Base-by-base conservation (phyloP, 2,888 invertebrate genomes). In the Spisula subtruncata region DNA sequence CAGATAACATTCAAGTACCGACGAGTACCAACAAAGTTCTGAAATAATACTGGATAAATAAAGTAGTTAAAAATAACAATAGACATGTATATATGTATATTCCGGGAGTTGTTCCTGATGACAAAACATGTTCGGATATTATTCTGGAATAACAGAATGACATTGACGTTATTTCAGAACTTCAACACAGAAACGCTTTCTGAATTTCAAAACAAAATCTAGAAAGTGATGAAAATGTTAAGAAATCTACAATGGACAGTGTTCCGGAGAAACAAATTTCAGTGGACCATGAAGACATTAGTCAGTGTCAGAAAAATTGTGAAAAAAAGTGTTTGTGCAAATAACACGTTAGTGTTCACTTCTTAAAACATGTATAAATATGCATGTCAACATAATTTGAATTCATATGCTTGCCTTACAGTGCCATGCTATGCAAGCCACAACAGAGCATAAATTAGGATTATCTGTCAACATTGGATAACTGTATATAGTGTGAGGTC, bases 381-480 rank as follows among this genome's bases (percentile, higher is more conserved):
- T 75, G 75, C 32, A 75, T 75, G 75, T 5, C n/a, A n/a, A n/a
- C n/a, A n/a, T n/a, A 75, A 16, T 35, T 75, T 75, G 35, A 32
- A 75, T 16, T 12, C 29, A 32, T 41, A 46, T 83, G 83, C 83
- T 84, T 84, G 84, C 84, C 84, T 84, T 84, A 84, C 35, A 51
- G 25, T 41, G 66, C 66, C 66, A 46, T 75, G 51, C 84, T 84
- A 84, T 84, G 84, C 84, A 84, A 84, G 75, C 71, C 71, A 32
- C 75, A 25, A 18, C 12, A 29, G 60, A 25, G 60, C n/a, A n/a
- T 66, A 12, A 25, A 66, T 25, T 10, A 25, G 10, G n/a, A 20
- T 6, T 25, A 25, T n/a, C 60, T 66, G 25, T 66, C 8, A 66
- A n/a, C 25, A 66, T 66, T 66, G 60, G 60, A 66, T 66, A 25